Evolutionary conservation across 2,797 vertebrate species (phyloP).

Genomic region (Siniperca obscura): DNA sequence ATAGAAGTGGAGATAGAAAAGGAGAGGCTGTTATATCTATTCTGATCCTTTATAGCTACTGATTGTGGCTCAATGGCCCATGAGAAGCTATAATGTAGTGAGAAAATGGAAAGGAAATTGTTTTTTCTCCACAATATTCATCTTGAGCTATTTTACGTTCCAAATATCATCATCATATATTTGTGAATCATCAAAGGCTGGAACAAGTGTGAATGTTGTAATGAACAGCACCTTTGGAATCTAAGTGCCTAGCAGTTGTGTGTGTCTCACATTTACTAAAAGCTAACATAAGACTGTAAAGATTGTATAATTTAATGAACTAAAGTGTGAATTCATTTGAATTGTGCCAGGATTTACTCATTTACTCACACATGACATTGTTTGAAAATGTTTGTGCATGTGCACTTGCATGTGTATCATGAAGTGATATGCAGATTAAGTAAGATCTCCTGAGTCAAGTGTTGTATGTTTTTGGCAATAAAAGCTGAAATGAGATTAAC

Average conservation of each 20-base stretch:
- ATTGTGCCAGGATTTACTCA: neutral
- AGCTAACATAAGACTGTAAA: neutral
- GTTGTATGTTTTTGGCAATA: slow-evolving; percentile 1
- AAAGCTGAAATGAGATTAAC: slow-evolving; percentile 7
- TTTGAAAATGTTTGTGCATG: neutral
- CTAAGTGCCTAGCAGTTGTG: neutral
- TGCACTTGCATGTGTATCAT: neutral
- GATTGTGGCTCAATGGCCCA: slow-evolving; percentile 22
- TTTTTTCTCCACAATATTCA: slow-evolving; percentile 4
- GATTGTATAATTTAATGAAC: neutral
- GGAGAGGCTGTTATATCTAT: neutral
- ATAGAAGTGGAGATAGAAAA: neutral
- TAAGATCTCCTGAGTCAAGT: neutral
- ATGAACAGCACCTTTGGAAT: neutral
- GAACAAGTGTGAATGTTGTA: neutral
- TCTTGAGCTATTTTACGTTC: slow-evolving; percentile 2
- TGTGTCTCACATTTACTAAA: neutral
- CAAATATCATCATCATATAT: slow-evolving; percentile 4
- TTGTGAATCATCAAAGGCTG: neutral
- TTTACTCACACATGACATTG: neutral
- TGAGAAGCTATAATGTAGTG: slow-evolving; percentile 24
- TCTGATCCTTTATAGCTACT: slow-evolving; percentile 27
- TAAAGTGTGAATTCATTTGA: neutral
- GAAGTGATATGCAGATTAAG: neutral
- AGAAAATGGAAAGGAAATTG: slow-evolving; percentile 23